phyloP scores from a whole-genome alignment of 1,140 invertebrate genomes.

The Phymorhynchus buccinoides region DNA sequence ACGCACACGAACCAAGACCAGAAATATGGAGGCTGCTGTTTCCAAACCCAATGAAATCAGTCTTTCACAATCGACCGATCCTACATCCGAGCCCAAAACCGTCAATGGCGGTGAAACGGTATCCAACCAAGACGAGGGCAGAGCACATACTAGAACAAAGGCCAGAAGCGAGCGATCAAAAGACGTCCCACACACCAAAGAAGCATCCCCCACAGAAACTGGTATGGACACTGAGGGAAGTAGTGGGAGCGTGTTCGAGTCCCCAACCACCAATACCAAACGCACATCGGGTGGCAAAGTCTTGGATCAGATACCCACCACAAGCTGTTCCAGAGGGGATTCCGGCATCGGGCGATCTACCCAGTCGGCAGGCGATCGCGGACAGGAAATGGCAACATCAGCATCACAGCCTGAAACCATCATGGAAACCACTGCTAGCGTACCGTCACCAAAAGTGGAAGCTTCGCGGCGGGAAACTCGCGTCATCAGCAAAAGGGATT shows the following conservation, averaged over 20 bases:
- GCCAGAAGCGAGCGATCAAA: neutral
- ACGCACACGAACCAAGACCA: slow-evolving; percentile 20
- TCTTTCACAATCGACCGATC: neutral
- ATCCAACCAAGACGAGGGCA: neutral
- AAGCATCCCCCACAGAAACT: neutral
- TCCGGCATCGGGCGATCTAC: neutral
- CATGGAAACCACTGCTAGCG: neutral
- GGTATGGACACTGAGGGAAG: neutral
- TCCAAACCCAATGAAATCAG: neutral
- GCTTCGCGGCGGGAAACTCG: slow-evolving; percentile 6
- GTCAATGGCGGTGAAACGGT: neutral
- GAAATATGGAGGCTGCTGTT: slow-evolving; percentile 9
- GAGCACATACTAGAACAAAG: neutral
- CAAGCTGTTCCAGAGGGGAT: neutral
- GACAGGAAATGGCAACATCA: neutral
- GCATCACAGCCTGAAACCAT: neutral
- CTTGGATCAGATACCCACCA: neutral
- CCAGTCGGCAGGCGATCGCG: neutral
- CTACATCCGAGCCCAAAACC: neutral
- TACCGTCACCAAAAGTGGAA: neutral
- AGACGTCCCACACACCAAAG: neutral
- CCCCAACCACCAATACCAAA: neutral
- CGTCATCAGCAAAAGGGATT: neutral
- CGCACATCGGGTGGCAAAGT: neutral
- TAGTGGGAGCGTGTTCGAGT: slow-evolving; percentile 23